Evolutionary conservation across 2,797 vertebrate genomes (phyloP), one percentile per base, ranked within the genome.

Genomic region (Apogon talboti): DNA sequence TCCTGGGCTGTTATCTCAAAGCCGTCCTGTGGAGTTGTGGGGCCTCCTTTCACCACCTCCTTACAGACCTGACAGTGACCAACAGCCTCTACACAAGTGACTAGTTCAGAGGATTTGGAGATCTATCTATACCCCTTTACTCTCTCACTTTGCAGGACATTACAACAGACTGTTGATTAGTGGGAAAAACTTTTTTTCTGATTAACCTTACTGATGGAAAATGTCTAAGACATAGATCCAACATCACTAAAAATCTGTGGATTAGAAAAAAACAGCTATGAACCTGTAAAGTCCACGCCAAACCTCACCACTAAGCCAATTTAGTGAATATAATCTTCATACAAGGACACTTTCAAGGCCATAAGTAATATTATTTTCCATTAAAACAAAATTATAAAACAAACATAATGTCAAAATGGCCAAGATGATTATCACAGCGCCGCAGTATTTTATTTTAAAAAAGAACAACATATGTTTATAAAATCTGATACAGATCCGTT

Each of bases 401-500:
- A 45, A 66, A 47, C n/a, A 45, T 11, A 33, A 44, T 46, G 11
- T 12, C 38, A 41, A 46, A 50, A 30, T 6, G 56, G 44, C 15
- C 12, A 46, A 46, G 53, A 11, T 37, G 41, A 64, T 66, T 38
- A 63, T 46, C 24, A 41, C 37, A 37, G 24, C 18, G 46, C 49
- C 41, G 67, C 64, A 35, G 45, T 60, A 37, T 33, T 50, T 43
- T 43, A 79, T 60, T 53, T 73, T 49, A 66, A 11, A 47, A 3
- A 41, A 65, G 24, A 40, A 66, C 55, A 11, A 44, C 7, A 10
- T 35, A 35, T 35, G 33, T 35, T 35, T 38, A 3, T 84, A 86
- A 87, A 89, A 79, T 56, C 43, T 45, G 67, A 87, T 63, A 74
- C 65, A 48, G 15, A 55, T 44, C 5, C 6, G 38, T 50, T 66